A percentile compares a stretch with the other conserved stretches of the same genome.
Evolutionary conservation across 1,140 invertebrate genomes (phyloP).

Genomic region (Drosophila prosaltans): DNA sequence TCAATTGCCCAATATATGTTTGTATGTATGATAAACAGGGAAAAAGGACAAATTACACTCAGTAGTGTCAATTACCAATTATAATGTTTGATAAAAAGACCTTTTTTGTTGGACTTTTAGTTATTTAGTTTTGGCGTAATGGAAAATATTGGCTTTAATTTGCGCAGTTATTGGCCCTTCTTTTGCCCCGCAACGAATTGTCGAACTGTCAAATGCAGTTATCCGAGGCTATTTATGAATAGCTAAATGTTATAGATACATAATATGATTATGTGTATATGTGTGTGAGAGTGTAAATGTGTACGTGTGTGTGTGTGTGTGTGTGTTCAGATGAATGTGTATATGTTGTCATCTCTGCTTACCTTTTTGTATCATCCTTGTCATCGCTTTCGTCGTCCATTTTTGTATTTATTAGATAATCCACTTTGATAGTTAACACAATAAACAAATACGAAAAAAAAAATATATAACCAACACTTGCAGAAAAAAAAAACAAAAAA

Average conservation of each 20-base stretch:
- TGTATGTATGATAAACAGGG: too few species aligned
- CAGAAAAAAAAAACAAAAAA: background rate
- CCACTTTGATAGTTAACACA: constrained; percentile 38
- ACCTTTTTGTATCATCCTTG: constrained; percentile 88
- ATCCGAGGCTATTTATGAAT: constrained; percentile 44
- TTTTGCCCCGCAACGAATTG: constrained; percentile 27
- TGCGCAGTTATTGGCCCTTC: constrained; percentile 8
- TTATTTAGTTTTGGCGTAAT: background rate
- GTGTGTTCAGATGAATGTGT: background rate
- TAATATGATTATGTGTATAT: constrained; percentile 3
- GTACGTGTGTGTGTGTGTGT: constrained; percentile 13
- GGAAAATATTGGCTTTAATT: constrained; percentile 24
- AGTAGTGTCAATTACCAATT: constrained; percentile 24
- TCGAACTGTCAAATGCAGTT: constrained; percentile 64
- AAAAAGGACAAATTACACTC: too few species aligned
- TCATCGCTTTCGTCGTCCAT: constrained; percentile 88
- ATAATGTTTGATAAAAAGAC: constrained; percentile 22
- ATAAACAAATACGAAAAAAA: constrained; percentile 9
- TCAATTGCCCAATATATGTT: too few species aligned
- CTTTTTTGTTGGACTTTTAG: constrained; percentile 34
- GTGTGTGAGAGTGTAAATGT: background rate
- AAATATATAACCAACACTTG: constrained; percentile 1
- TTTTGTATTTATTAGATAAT: constrained; percentile 65
- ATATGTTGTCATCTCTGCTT: constrained; percentile 44
- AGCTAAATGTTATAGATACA: constrained; percentile 19